Conservation (phyloP, 2,888 invertebrate genomes). For the Platycnemis pennipes region DNA sequence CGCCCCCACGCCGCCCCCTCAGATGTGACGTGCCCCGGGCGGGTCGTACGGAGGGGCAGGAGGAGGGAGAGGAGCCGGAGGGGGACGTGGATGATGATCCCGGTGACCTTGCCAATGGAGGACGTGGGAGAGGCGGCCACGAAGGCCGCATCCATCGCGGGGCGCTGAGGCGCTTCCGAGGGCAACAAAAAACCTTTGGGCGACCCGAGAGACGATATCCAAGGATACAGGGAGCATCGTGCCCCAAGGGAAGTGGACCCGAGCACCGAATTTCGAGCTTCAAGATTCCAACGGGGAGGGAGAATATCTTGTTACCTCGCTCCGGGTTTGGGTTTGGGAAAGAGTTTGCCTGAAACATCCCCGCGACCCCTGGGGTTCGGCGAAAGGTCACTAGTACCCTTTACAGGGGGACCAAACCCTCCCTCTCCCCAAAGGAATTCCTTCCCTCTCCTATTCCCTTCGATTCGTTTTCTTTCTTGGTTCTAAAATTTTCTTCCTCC, state of each 20-base stretch:
- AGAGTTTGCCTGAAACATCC: background rate
- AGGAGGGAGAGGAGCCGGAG: background rate
- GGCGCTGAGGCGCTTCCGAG: background rate
- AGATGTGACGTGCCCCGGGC: constrained; percentile 22
- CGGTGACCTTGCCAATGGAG: background rate
- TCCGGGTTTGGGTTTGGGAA: background rate
- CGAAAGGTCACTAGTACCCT: background rate
- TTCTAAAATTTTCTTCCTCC: no score
- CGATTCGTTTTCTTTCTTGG: no score
- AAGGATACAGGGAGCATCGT: no score
- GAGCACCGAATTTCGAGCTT: background rate
- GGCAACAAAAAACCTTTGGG: no score
- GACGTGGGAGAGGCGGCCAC: background rate
- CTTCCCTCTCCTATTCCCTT: background rate
- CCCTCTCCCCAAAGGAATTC: background rate
- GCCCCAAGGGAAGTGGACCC: no score
- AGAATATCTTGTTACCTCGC: background rate
- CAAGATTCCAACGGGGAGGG: background rate
- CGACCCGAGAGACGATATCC: background rate
- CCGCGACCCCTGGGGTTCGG: background rate
- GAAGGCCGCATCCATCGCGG: background rate
- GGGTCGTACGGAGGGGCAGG: background rate
- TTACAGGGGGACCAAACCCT: background rate
- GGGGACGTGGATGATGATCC: background rate
- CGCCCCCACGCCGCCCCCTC: background rate